Conservation (phyloP, 1,140 invertebrate species). For the Marisa cornuarietis region DNA sequence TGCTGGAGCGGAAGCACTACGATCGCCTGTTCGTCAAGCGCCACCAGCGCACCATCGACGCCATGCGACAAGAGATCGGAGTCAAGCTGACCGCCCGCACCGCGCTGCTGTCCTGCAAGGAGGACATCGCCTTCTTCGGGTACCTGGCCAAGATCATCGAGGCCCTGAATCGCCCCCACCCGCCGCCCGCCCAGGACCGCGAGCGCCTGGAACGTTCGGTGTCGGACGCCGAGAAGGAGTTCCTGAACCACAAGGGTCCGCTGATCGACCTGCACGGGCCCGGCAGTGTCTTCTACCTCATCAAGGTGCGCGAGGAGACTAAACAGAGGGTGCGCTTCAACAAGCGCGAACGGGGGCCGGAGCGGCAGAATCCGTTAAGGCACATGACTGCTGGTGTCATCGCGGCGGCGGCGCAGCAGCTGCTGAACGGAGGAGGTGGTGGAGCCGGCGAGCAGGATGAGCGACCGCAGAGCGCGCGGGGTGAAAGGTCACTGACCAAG, state of each 20-base stretch:
- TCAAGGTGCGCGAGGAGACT: constrained; percentile 33
- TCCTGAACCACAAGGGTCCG: constrained; percentile 56
- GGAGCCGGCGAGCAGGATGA: neutral
- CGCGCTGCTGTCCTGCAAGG: constrained; percentile 40
- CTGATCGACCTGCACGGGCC: constrained; percentile 59
- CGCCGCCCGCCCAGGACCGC: constrained; percentile 24
- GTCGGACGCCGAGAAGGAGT: constrained; percentile 48
- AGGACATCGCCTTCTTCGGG: constrained; percentile 45
- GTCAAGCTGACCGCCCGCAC: constrained; percentile 44
- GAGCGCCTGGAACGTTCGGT: constrained; percentile 40
- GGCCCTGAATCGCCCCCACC: constrained; percentile 26
- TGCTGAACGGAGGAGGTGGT: neutral
- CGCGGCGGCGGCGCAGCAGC: constrained; percentile 15
- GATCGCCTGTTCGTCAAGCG: constrained; percentile 58
- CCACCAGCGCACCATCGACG: constrained; percentile 58
- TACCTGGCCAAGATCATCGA: constrained; percentile 20
- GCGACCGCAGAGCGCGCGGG: constrained; percentile 6
- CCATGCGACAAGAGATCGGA: constrained; percentile 50
- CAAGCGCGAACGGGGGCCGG: constrained; percentile 8
- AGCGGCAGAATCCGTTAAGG: neutral
- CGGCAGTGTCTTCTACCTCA: constrained; percentile 62
- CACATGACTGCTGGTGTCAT: constrained; percentile 6
- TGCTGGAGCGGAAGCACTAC: constrained; percentile 63
- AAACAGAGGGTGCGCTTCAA: constrained; percentile 6
- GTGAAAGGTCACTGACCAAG: constrained; percentile 1